These are phyloP conservation scores for Polydrusus tereticollis DNA, from an alignment of 2,888 invertebrate species.

Conservation along the genomic window DNA sequence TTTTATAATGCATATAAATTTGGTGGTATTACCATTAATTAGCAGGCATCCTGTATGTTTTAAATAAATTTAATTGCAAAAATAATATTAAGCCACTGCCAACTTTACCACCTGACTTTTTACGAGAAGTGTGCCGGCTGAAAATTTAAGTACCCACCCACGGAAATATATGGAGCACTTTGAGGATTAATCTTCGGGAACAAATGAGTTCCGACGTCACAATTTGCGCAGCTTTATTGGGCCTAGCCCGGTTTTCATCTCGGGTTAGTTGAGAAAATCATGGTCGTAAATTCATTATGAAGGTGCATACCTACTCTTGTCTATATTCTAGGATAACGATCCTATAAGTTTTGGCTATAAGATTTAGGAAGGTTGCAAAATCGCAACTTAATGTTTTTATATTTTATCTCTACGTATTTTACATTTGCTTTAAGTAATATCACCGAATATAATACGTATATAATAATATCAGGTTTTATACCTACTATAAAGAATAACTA, in stretches of 20 bases:
- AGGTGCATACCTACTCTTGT: constrained; percentile 28
- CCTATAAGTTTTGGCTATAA: background rate
- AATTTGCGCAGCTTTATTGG: constrained; percentile 47
- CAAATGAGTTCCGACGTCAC: constrained; percentile 48
- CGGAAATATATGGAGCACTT: constrained; percentile 47
- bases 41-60: no score
- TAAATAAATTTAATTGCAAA: no score
- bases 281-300: constrained; percentile 42
- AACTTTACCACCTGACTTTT: constrained; percentile 13
- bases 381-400: background rate
- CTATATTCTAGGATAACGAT: background rate
- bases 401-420: no score
- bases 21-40: no score
- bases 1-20: no score
- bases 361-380: background rate
- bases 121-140: constrained; percentile 19
- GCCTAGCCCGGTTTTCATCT: constrained; percentile 41
- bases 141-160: constrained; percentile 44
- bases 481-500: no score
- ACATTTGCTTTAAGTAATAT: no score
- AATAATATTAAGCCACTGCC: background rate
- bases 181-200: constrained; percentile 47
- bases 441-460: no score
- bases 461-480: no score
- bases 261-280: constrained; percentile 40